A percentile compares a stretch with the other conserved stretches of the same genome.
These are phyloP conservation scores for Oedothorax gibbosus DNA, from an alignment of 1,140 invertebrate species.

Conservation along the genomic window DNA sequence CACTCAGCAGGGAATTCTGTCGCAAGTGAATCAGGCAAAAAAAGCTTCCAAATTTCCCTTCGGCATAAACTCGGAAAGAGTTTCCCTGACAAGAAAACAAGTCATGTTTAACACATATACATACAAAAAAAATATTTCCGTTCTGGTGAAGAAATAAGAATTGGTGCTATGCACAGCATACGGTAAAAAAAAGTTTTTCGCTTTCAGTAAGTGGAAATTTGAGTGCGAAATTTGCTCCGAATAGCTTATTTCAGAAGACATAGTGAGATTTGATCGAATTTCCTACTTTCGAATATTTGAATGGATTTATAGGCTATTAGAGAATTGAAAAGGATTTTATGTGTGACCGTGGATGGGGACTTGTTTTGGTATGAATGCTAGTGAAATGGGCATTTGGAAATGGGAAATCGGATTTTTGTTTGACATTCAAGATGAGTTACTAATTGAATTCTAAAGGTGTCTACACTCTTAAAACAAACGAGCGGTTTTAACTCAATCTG, in stretches of 20 bases:
- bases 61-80: conserved; percentile 3
- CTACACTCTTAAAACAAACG: too few relatives aligned
- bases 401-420: too few relatives aligned
- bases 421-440: too few relatives aligned
- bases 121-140: background rate
- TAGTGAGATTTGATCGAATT: conserved; percentile 7
- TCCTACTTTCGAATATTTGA: background rate
- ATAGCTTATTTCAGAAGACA: background rate
- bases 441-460: too few relatives aligned
- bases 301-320: too few relatives aligned
- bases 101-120: background rate
- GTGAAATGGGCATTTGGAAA: too few relatives aligned
- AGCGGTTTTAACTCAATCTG: too few relatives aligned
- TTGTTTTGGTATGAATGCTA: too few relatives aligned
- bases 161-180: background rate
- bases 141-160: conserved; percentile 24
- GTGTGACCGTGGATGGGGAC: too few relatives aligned
- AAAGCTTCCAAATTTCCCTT: conserved; percentile 25
- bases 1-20: conserved; percentile 19
- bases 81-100: conserved; percentile 3
- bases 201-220: conserved; percentile 17
- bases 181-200: background rate
- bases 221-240: conserved; percentile 3
- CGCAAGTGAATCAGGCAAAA: background rate
- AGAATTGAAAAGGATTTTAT: too few relatives aligned